These are phyloP conservation scores for Drosophila pseudotalamancana DNA, from an alignment of 2,888 invertebrate genomes.

Conservation along the genomic window DNA sequence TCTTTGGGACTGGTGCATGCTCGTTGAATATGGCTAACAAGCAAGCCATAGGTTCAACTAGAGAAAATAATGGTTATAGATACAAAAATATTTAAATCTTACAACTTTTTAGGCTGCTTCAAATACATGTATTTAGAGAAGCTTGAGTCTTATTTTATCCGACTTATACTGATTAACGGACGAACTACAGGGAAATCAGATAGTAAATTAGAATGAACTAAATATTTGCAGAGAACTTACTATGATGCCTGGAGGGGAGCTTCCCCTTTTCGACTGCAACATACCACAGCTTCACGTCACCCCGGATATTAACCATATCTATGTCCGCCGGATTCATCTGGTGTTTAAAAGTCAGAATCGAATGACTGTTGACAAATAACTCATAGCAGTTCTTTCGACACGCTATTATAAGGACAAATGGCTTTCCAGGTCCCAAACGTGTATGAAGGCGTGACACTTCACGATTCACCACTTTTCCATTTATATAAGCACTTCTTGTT, in stretches of 20 bases:
- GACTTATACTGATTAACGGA: not conserved
- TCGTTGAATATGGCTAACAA: not conserved
- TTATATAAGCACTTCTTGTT: constrained; percentile 87
- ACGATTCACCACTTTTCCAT: constrained; percentile 83
- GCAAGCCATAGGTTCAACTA: too few species aligned
- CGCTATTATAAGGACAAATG: constrained; percentile 71
- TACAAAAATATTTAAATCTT: too few species aligned
- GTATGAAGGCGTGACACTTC: constrained; percentile 64
- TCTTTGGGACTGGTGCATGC: not conserved
- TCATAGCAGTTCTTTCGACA: constrained; percentile 67
- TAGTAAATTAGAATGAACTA: not conserved
- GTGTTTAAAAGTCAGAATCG: constrained; percentile 87
- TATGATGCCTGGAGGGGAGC: not conserved
- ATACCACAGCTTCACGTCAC: constrained; percentile 87
- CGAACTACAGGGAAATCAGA: not conserved
- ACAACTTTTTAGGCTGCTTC: too few species aligned
- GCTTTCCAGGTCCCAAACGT: constrained; percentile 73
- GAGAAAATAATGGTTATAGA: too few species aligned
- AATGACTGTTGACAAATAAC: constrained; percentile 85
- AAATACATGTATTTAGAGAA: not conserved
- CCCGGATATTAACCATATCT: constrained; percentile 88
- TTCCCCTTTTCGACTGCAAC: constrained; percentile 45
- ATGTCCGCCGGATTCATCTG: constrained; percentile 86
- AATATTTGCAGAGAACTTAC: constrained; percentile 4
- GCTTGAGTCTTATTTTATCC: not conserved